Evolutionary conservation across 2,888 invertebrate genomes (phyloP).

Genomic region (Troides oblongomaculatus): DNA sequence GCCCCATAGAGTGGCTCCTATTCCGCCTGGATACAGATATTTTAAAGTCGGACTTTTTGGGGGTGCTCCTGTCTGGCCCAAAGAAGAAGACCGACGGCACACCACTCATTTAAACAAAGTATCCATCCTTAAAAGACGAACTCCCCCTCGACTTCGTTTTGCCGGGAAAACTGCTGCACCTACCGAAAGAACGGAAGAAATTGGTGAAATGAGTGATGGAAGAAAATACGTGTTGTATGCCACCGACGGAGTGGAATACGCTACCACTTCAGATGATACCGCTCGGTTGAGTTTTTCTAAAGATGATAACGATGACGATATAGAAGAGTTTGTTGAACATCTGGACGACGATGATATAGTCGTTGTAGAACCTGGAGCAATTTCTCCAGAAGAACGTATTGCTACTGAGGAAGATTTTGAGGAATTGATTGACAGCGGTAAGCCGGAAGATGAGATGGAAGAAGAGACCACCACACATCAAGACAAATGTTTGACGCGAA

Average conservation of each 20-base stretch:
- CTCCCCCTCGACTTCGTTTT: slow-evolving; percentile 77
- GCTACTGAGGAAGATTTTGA: slow-evolving; percentile 84
- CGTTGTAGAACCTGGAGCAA: slow-evolving; percentile 80
- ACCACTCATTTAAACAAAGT: slow-evolving; percentile 73
- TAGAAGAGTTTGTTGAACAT: slow-evolving; percentile 59
- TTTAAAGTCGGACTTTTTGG: slow-evolving; percentile 82
- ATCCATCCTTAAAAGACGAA: slow-evolving; percentile 81
- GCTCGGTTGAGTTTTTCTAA: slow-evolving; percentile 58
- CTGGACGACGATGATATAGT: slow-evolving; percentile 82
- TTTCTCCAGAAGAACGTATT: slow-evolving; percentile 82
- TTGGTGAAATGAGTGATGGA: slow-evolving; percentile 70
- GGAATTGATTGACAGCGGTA: slow-evolving; percentile 82
- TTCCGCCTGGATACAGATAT: slow-evolving; percentile 81
- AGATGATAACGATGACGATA: slow-evolving; percentile 61
- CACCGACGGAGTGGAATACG: slow-evolving; percentile 81
- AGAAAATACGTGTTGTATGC: slow-evolving; percentile 84
- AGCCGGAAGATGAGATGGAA: slow-evolving; percentile 74
- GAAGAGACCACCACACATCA: slow-evolving; percentile 48
- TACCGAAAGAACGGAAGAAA: slow-evolving; percentile 37
- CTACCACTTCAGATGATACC: slow-evolving; percentile 78
- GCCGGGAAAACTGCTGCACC: slow-evolving; percentile 56
- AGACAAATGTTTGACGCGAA: slow-evolving; percentile 68
- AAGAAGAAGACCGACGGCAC: slow-evolving; percentile 61
- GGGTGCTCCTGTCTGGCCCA: slow-evolving; percentile 84
- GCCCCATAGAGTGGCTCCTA: slow-evolving; percentile 74